A percentile compares a stretch with the other conserved stretches of the same genome.
phyloP scores from a whole-genome alignment of 2,113 vertebrate genomes.

The Bambusicola thoracicus region DNA sequence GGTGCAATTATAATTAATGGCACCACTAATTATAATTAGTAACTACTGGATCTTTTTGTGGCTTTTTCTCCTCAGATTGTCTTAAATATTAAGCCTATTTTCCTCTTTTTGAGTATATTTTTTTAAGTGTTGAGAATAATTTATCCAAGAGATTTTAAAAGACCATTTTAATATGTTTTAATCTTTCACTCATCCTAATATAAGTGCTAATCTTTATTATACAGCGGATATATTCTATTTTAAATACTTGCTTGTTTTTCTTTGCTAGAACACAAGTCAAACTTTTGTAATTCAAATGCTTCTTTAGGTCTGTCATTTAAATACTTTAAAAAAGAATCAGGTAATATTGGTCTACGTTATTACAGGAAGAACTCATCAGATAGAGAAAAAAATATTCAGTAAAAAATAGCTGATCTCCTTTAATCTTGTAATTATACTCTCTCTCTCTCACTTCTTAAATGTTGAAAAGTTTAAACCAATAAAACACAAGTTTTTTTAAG shows the following conservation, averaged over 20 bases:
- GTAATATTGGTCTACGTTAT: not conserved
- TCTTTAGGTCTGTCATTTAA: not conserved
- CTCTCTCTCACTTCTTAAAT: not conserved
- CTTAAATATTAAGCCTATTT: not conserved
- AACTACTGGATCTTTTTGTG: not conserved
- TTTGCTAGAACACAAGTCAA: not conserved
- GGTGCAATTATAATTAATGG: not conserved
- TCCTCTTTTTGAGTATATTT: not conserved
- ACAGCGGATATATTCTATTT: not conserved
- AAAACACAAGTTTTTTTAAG: constrained; percentile 22
- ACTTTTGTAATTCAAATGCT: not conserved
- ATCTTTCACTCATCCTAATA: not conserved
- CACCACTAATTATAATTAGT: too few relatives aligned
- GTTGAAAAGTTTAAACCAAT: constrained; percentile 9
- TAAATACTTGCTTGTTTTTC: not conserved
- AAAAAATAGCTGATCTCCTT: not conserved
- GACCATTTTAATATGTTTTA: not conserved
- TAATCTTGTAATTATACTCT: not conserved
- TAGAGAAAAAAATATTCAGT: not conserved
- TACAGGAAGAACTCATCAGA: not conserved
- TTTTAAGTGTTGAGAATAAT: not conserved
- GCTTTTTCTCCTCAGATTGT: not conserved
- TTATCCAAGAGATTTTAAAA: not conserved
- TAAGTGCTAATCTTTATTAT: not conserved
- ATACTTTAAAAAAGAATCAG: not conserved